Percentiles rank a stretch among this genome's conserved stretches.
Conservation (phyloP, 2,888 invertebrate genomes). For the Tromatobia lineatoria region DNA sequence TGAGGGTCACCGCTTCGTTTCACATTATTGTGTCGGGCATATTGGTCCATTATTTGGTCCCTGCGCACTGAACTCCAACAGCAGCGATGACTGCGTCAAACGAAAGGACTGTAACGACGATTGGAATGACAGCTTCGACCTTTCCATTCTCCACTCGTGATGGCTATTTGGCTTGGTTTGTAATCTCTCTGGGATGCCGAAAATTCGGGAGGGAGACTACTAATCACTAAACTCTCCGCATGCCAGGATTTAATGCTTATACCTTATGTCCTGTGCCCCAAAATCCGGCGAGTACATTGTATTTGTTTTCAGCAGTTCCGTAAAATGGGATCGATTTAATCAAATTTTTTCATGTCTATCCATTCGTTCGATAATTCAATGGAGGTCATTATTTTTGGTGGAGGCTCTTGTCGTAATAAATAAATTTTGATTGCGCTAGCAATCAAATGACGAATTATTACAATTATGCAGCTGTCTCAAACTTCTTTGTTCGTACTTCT, state of each 20-base stretch:
- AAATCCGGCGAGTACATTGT: not conserved
- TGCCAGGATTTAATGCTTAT: not conserved
- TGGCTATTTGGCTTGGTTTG: conserved; percentile 24
- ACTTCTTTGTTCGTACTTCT: too few relatives aligned
- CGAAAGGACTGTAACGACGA: conserved; percentile 12
- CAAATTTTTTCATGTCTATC: too few relatives aligned
- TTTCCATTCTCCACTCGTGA: conserved; percentile 11
- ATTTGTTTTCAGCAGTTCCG: not conserved
- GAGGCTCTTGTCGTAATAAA: too few relatives aligned
- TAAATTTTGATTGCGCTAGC: too few relatives aligned
- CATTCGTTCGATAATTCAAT: too few relatives aligned
- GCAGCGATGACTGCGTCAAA: not conserved
- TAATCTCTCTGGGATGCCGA: conserved; percentile 14
- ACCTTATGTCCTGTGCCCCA: not conserved
- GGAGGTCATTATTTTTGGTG: too few relatives aligned
- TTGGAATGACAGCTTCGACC: conserved; percentile 30
- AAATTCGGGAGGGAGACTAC: not conserved
- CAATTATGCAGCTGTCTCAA: too few relatives aligned
- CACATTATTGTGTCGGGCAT: conserved; percentile 46
- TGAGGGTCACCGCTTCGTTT: conserved; percentile 53
- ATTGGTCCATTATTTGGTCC: conserved; percentile 41
- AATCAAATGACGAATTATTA: too few relatives aligned
- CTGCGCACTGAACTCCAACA: not conserved
- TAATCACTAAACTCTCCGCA: conserved; percentile 16
- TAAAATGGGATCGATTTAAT: not conserved